Evolutionary conservation across 2,888 invertebrate species (phyloP), one percentile per base, ranked within the genome.

Genomic region (Serrognathus titanus): DNA sequence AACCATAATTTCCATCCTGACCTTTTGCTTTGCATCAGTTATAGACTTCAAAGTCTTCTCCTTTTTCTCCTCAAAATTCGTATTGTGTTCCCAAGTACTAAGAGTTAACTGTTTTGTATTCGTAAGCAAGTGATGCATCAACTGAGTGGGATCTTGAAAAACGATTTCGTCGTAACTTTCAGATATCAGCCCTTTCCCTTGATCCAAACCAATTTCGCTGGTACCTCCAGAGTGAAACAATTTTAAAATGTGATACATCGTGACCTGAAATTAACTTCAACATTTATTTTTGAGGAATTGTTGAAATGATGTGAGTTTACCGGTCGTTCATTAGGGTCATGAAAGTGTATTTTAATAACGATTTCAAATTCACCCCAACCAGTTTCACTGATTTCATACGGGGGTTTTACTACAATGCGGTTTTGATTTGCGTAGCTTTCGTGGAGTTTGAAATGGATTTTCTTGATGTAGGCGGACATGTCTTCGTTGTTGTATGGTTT

Each of bases 331-430:
- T 94, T 95, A 1, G 94, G 92, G 81, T 99, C 98, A 72, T 92
- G 90, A 70, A 99, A 99, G 76, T 94, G 95, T 60, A 99, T 92
- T 76, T 97, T 97, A 53, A 99, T 97, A 37, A 94, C 92, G 63
- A 98, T 92, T 79, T 99, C 98, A 76, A 99, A 99, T 80, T 99
- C 99, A 64, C 99, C 99, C 98, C 99, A 99, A 1, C 98, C 98
- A 0, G 98, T 98, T 78, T 99, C 98, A 0, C 92, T 94, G 5
- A 99, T 86, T 80, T 98, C 97, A 73, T 95, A 99, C 0, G 98
- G 99, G 0, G 97, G 96, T 74, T 95, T 94, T 0, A 92, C 91
- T 0, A 97, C 84, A 63, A 97, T 93, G 73, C 98, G 82, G 74
- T 94, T 96, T 1, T 92, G 92, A 78, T 97, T 97, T 0, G 91